These are phyloP conservation scores for Gulo gulo DNA, from an alignment of 2,113 vertebrate genomes.

Conservation along the genomic window DNA sequence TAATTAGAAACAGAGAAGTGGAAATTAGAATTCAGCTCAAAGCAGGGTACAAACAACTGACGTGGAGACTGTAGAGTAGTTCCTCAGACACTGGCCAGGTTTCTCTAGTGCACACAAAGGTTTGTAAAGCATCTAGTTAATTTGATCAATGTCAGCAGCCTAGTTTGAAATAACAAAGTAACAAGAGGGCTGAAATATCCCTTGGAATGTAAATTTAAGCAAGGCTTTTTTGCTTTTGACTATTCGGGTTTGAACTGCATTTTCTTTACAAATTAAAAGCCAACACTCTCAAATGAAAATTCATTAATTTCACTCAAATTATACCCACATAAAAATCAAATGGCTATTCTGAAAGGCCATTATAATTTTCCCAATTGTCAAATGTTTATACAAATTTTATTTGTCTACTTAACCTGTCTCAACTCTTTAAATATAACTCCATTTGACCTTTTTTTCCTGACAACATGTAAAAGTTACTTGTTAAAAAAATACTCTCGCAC, in stretches of 20 bases:
- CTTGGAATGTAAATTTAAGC: not conserved
- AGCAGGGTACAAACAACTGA: not conserved
- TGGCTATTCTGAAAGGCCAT: not conserved
- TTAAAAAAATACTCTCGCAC: not conserved
- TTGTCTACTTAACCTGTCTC: not conserved
- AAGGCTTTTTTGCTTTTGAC: slow-evolving; percentile 37
- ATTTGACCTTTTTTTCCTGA: not conserved
- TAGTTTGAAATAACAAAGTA: slow-evolving; percentile 20
- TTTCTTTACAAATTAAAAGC: slow-evolving; percentile 46
- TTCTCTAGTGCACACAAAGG: not conserved
- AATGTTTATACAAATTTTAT: slow-evolving; percentile 40
- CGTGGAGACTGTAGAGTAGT: not conserved
- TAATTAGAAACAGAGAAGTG: not conserved
- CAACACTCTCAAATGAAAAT: not conserved
- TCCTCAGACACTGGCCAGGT: not conserved
- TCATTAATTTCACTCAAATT: slow-evolving; percentile 39
- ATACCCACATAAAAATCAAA: slow-evolving; percentile 19
- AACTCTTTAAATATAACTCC: not conserved
- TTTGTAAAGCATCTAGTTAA: slow-evolving; percentile 39
- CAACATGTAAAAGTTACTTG: not conserved
- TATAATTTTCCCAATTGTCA: slow-evolving; percentile 8
- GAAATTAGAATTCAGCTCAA: slow-evolving; percentile 27
- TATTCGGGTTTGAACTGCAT: not conserved
- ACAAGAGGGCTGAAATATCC: not conserved
- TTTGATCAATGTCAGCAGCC: not conserved